A percentile compares a stretch with the other conserved stretches of the same genome.
Conservation (phyloP, 2,888 invertebrate species). For the Lasioglossum malachurum region DNA sequence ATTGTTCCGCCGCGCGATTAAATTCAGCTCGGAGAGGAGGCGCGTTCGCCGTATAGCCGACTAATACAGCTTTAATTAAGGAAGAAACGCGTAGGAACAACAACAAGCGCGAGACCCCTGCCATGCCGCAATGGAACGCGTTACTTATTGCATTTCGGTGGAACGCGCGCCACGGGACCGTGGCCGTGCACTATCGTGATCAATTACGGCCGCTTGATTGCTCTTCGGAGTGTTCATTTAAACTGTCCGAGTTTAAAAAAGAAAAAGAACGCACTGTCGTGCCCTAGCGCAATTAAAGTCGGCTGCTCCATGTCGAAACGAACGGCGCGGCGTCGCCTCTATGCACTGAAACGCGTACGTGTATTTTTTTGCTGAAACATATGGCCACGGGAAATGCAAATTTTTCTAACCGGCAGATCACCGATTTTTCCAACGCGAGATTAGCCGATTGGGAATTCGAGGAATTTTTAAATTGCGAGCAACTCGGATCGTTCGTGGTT, state of each 20-base stretch:
- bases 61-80: conserved; percentile 1
- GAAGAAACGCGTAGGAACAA: conserved; percentile 1
- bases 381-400: background rate
- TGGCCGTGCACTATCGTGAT: background rate
- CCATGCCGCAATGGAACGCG: background rate
- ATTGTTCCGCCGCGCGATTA: conserved; percentile 14
- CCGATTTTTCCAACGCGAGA: too few species aligned
- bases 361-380: background rate
- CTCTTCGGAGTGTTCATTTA: conserved; percentile 5
- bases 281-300: background rate
- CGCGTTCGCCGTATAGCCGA: background rate
- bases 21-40: conserved; percentile 15
- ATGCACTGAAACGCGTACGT: background rate
- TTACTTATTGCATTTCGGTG: conserved; percentile 6
- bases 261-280: background rate
- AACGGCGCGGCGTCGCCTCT: background rate
- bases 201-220: conserved; percentile 1
- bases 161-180: background rate
- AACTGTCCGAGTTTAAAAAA: background rate
- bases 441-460: too few species aligned
- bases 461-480: too few species aligned
- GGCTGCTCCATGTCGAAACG: background rate
- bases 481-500: background rate
- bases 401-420: too few species aligned
- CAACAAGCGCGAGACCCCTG: background rate